phyloP scores from a whole-genome alignment of 2,797 vertebrate genomes.

The Clarias fuscus region DNA sequence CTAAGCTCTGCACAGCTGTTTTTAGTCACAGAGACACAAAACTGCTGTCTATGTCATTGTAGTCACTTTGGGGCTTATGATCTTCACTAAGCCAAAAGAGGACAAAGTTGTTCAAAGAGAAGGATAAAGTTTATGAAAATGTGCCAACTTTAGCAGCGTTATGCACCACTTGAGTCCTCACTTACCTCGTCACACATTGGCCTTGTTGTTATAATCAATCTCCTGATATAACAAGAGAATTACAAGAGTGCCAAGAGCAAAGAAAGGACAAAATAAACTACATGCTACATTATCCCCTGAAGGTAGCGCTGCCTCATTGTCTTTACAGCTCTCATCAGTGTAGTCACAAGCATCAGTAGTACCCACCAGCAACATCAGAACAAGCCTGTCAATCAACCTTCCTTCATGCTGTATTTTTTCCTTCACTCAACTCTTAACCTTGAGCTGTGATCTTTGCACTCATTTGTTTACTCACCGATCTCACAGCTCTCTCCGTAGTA shows the following conservation, averaged over 20 bases:
- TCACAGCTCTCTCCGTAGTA: slow-evolving; percentile 95
- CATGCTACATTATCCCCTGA: neutral
- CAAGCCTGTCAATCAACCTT: neutral
- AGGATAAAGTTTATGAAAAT: slow-evolving; percentile 16
- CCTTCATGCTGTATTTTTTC: neutral
- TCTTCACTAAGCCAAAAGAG: neutral
- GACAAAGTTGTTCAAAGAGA: neutral
- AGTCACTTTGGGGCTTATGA: neutral
- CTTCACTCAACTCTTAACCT: slow-evolving; percentile 36
- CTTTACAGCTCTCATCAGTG: slow-evolving; percentile 9
- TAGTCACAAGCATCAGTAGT: slow-evolving; percentile 17
- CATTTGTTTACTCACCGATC: slow-evolving; percentile 81
- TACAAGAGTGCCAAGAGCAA: neutral
- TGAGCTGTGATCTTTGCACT: slow-evolving; percentile 41
- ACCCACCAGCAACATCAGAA: slow-evolving; percentile 4
- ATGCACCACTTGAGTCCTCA: neutral
- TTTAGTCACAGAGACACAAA: neutral
- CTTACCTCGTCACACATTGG: neutral
- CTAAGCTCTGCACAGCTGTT: neutral
- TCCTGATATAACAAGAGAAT: slow-evolving; percentile 18
- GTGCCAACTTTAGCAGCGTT: neutral
- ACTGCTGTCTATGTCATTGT: neutral
- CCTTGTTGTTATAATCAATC: slow-evolving; percentile 19
- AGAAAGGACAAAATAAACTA: neutral
- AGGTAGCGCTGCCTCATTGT: neutral